phyloP scores from a whole-genome alignment of 2,888 invertebrate species.

The Harpagoxenus sublaevis region DNA sequence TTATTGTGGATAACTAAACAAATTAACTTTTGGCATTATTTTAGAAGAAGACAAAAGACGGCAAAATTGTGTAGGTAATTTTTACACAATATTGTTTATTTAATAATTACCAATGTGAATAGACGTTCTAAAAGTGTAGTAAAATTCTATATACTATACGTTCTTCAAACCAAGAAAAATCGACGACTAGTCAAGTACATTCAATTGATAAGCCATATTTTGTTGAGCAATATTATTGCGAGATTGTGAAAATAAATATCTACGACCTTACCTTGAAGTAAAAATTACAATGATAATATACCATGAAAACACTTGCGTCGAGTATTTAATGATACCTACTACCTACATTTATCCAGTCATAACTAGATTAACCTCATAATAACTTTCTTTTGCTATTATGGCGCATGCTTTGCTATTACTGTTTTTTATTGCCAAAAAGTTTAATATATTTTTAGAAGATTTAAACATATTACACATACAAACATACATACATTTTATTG shows the following conservation, averaged over 20 bases:
- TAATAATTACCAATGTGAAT: not conserved
- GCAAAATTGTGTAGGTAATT: not conserved
- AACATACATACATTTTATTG: too few relatives aligned
- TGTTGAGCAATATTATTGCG: not conserved
- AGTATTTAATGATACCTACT: not conserved
- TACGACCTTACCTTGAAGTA: not conserved
- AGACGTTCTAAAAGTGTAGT: not conserved
- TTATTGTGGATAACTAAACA: not conserved
- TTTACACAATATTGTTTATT: not conserved
- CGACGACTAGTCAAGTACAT: not conserved
- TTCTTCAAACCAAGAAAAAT: not conserved
- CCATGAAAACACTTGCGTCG: not conserved
- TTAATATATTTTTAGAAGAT: too few relatives aligned
- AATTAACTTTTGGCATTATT: not conserved
- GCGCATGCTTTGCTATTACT: too few relatives aligned
- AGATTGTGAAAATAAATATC: not conserved
- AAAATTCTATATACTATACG: not conserved
- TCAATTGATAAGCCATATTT: conserved; percentile 1
- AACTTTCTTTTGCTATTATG: not conserved
- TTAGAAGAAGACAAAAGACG: not conserved
- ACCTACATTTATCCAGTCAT: not conserved
- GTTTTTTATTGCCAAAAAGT: too few relatives aligned
- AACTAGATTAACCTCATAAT: not conserved
- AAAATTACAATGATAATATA: not conserved
- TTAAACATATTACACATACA: too few relatives aligned